Percentiles rank a stretch among this genome's conserved stretches.
phyloP scores from a whole-genome alignment of 2,888 invertebrate genomes.

The Creontiades dilutus region DNA sequence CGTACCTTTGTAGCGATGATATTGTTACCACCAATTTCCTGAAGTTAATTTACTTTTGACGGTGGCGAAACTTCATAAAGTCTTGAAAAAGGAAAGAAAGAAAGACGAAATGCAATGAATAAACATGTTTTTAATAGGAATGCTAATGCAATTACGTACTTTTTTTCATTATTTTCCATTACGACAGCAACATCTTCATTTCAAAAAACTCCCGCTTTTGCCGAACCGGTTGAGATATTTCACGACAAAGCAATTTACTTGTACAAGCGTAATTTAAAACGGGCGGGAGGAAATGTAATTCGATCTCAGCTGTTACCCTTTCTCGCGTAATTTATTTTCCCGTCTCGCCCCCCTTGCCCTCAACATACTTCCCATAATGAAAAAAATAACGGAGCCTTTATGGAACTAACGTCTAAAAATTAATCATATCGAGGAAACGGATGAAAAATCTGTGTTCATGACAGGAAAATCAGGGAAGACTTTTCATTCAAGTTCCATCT shows the following conservation, averaged over 20 bases:
- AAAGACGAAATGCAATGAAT: background rate
- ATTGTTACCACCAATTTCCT: no score
- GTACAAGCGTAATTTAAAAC: slow-evolving; percentile 33
- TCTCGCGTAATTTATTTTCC: background rate
- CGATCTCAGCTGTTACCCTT: slow-evolving; percentile 40
- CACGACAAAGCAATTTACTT: slow-evolving; percentile 34
- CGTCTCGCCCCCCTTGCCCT: background rate
- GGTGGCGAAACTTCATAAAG: no score
- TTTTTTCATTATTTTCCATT: slow-evolving; percentile 16
- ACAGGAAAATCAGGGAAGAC: background rate
- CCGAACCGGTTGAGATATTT: slow-evolving; percentile 17
- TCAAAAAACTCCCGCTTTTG: slow-evolving; percentile 4
- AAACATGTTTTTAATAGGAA: background rate
- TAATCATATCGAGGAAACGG: slow-evolving; percentile 16
- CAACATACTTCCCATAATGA: background rate
- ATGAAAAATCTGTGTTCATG: background rate
- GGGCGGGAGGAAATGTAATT: slow-evolving; percentile 5
- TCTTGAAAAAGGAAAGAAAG: background rate
- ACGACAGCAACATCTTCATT: background rate
- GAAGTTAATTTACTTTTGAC: no score
- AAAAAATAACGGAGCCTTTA: background rate
- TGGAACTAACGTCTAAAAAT: background rate
- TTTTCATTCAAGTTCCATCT: background rate
- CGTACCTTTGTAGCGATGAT: no score
- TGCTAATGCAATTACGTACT: slow-evolving; percentile 20